phyloP scores from a whole-genome alignment of 2,888 invertebrate species.

The Catocala sponsa region DNA sequence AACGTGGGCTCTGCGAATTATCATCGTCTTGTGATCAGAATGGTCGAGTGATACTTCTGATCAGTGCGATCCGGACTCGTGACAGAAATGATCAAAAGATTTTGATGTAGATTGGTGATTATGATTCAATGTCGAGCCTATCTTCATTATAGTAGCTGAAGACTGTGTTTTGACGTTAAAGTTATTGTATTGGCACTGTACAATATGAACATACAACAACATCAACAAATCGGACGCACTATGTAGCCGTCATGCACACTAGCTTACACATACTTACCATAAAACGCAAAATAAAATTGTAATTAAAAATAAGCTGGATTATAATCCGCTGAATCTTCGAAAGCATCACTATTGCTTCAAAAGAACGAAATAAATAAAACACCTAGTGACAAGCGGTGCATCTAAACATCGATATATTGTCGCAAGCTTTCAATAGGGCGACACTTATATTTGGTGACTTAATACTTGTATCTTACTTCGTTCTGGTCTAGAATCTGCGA shows the following conservation, averaged over 20 bases:
- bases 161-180: slow-evolving; percentile 1
- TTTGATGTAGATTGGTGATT: not conserved
- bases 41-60: slow-evolving; percentile 8
- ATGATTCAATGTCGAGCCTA: not conserved
- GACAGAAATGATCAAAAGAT: slow-evolving; percentile 11
- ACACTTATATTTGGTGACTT: slow-evolving; percentile 70
- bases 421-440: slow-evolving; percentile 81
- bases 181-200: slow-evolving; percentile 53
- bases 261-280: slow-evolving; percentile 72
- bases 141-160: not conserved
- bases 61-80: slow-evolving; percentile 16
- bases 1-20: slow-evolving; percentile 87
- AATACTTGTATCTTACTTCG: slow-evolving; percentile 94
- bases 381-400: slow-evolving; percentile 87
- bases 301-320: slow-evolving; percentile 49
- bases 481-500: slow-evolving; percentile 95
- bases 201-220: slow-evolving; percentile 58
- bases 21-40: slow-evolving; percentile 30
- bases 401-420: slow-evolving; percentile 85
- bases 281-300: slow-evolving; percentile 59
- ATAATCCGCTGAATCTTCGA: slow-evolving; percentile 30
- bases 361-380: slow-evolving; percentile 64
- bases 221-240: slow-evolving; percentile 55
- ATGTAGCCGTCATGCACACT: slow-evolving; percentile 76
- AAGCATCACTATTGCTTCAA: slow-evolving; percentile 45